These are phyloP conservation scores for Cosmopolites sordidus DNA, from an alignment of 2,888 invertebrate genomes.

Conservation along the genomic window DNA sequence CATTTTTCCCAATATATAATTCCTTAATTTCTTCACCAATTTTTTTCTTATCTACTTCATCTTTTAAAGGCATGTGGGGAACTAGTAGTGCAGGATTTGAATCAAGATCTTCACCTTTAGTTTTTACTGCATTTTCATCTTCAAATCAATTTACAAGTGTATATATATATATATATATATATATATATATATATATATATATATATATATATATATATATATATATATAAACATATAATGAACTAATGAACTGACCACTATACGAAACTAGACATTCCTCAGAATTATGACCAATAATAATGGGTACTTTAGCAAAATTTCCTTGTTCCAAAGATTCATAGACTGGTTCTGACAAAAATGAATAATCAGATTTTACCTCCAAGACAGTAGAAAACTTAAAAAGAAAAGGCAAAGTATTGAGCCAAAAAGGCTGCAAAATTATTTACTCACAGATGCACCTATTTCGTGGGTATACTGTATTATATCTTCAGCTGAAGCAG, in stretches of 20 bases:
- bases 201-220: no score
- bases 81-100: slow-evolving; percentile 19
- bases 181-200: no score
- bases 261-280: slow-evolving; percentile 18
- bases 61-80: slow-evolving; percentile 21
- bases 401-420: no score
- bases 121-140: no score
- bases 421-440: no score
- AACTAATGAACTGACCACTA: slow-evolving; percentile 15
- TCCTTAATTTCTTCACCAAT: slow-evolving; percentile 25
- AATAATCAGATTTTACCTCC: slow-evolving; percentile 25
- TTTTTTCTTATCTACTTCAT: slow-evolving; percentile 7
- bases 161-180: no score
- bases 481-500: slow-evolving; percentile 22
- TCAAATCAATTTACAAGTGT: no score
- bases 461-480: no score
- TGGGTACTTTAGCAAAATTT: slow-evolving; percentile 40
- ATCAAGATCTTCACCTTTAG: slow-evolving; percentile 3
- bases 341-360: slow-evolving; percentile 26
- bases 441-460: no score
- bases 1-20: slow-evolving; percentile 21
- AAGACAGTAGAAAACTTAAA: slow-evolving; percentile 26
- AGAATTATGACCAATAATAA: slow-evolving; percentile 53
- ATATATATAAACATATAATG: no score
- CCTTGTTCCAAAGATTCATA: slow-evolving; percentile 27